A percentile compares a stretch with the other conserved stretches of the same genome.
These are phyloP conservation scores for Cantharis lateralis DNA, from an alignment of 2,888 invertebrate species.

Conservation along the genomic window DNA sequence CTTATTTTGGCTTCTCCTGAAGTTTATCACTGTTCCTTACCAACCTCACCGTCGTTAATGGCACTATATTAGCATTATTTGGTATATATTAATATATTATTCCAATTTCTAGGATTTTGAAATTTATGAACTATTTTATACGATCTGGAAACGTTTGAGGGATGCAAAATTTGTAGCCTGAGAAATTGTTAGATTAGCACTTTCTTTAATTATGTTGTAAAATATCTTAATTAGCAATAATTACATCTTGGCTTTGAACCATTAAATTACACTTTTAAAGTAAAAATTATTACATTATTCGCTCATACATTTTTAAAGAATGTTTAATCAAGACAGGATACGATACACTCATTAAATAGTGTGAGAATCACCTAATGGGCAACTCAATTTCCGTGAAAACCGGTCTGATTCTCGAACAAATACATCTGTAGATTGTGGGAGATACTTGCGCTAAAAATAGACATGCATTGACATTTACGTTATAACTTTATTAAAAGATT, in stretches of 20 bases:
- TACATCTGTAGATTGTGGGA: constrained; percentile 10
- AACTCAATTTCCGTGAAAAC: constrained; percentile 26
- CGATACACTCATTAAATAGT: constrained; percentile 21
- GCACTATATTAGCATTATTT: too few relatives aligned
- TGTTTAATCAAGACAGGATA: neutral
- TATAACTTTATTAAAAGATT: neutral
- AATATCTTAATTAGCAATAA: neutral
- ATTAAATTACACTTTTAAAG: neutral
- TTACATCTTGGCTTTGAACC: neutral
- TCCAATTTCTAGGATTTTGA: too few relatives aligned
- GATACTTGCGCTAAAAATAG: neutral
- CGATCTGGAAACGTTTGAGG: too few relatives aligned
- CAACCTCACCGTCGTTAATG: too few relatives aligned
- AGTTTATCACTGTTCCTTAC: too few relatives aligned
- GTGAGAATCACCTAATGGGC: constrained; percentile 26
- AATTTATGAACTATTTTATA: too few relatives aligned
- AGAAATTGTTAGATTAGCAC: neutral
- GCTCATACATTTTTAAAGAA: neutral
- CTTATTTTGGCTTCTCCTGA: too few relatives aligned
- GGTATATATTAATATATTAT: too few relatives aligned
- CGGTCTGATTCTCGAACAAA: constrained; percentile 14
- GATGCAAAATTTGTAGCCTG: neutral
- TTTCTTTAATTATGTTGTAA: neutral
- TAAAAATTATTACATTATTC: neutral
- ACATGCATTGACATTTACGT: neutral